Evolutionary conservation across 2,888 invertebrate species (phyloP), one percentile per base, ranked within the genome.

Genomic region (Notocelia uddmanniana): DNA sequence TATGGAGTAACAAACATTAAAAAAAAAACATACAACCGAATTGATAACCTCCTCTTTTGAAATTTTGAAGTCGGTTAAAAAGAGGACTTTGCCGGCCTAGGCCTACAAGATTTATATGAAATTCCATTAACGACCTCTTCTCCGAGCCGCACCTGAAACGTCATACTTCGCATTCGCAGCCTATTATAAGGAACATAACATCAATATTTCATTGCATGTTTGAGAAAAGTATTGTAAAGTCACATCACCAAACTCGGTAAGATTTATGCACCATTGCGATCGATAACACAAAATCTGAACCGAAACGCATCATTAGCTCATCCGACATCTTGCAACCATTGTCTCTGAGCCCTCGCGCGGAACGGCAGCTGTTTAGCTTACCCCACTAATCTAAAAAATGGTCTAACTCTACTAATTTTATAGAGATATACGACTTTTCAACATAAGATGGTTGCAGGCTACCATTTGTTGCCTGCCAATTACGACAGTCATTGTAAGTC

Each of bases 231-330:
- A 15, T 31, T 41, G 5, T 15, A 41, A 2, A 15, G 45, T 13
- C 15, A 15, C n/a, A 50, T 19, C 11, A 50, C 19, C 37, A 21
- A 41, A 59, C 3, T 9, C 23, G 37, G 58, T 13, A 41, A 59
- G 59, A 59, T 59, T 59, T 41, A 59, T 59, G 59, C 21, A 34
- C 21, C 41, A n/a, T 59, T 55, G 8, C 6, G 41, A 21, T 41
- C 34, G 13, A 6, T 10, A 19, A 37, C n/a, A 34, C 8, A 26
- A 59, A 59, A 66, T 71, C 70, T n/a, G 26, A 15, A 15, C 15
- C 52, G 23, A 23, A 70, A 70, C 70, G 70, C 70, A 66, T 71
- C 66, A 71, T 66, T 66, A 71, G 66, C 21, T 54, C 70, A 58
- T 66, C 70, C 70, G 58, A 66, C 45, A 9, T 23, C 59, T 50